Evolutionary conservation across 2,113 vertebrate species (phyloP).

Genomic region (Gymnarchus niloticus): DNA sequence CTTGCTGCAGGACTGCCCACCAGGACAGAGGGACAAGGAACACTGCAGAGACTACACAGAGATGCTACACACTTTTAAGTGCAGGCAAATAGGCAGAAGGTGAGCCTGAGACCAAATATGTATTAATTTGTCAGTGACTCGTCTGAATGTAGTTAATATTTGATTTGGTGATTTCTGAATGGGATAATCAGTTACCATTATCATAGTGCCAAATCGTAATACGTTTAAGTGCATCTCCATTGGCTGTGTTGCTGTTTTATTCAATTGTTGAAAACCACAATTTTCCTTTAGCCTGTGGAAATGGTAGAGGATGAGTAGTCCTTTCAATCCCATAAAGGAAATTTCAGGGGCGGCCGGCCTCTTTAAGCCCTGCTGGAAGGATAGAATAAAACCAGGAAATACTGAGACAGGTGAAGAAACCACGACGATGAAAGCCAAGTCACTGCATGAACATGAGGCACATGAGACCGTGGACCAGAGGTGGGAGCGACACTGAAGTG

Average conservation of each 20-base stretch:
- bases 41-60: neutral
- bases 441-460: neutral
- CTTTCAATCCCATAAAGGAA: neutral
- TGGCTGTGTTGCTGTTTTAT: neutral
- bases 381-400: neutral
- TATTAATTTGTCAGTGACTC: neutral
- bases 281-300: neutral
- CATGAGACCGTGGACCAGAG: neutral
- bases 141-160: neutral
- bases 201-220: neutral
- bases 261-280: neutral
- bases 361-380: neutral
- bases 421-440: neutral
- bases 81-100: neutral
- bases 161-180: neutral
- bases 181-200: neutral
- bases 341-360: neutral
- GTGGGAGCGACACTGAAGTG: neutral
- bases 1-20: too few relatives aligned
- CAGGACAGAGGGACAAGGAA: too few relatives aligned
- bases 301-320: neutral
- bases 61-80: neutral
- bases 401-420: neutral
- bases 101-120: neutral
- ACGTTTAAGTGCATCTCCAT: neutral